A percentile compares a stretch with the other conserved stretches of the same genome.
Conservation (phyloP, 23 tunicate genomes). For the Trididemnum miniatum region DNA sequence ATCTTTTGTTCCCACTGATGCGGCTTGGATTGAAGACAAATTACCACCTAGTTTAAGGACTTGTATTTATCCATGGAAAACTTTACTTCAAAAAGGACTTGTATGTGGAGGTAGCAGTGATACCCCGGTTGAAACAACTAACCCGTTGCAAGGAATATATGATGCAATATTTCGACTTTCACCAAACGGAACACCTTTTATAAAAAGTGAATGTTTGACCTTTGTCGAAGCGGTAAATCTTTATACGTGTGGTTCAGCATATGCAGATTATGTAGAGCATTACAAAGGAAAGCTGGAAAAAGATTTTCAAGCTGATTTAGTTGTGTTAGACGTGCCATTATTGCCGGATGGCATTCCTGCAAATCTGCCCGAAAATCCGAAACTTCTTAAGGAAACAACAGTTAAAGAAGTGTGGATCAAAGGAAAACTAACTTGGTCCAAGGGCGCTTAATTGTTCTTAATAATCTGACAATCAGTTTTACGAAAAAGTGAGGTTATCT, state of each 20-base stretch:
- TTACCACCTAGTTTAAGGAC: conserved; percentile 46
- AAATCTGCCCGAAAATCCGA: conserved; percentile 65
- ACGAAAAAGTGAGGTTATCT: no score
- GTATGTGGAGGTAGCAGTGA: conserved; percentile 93
- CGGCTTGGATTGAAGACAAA: conserved; percentile 38
- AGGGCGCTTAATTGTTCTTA: no score
- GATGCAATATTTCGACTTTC: conserved; percentile 76
- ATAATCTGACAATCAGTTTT: no score
- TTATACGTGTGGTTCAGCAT: conserved; percentile 82
- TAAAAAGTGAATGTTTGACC: conserved; percentile 57
- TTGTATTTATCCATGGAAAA: conserved; percentile 81
- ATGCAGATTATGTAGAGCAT: conserved; percentile 62
- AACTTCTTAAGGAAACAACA: conserved; percentile 36
- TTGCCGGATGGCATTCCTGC: conserved; percentile 36
- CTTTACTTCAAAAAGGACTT: conserved; percentile 64
- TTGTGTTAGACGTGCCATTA: conserved; percentile 59
- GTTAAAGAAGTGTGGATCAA: conserved; percentile 71
- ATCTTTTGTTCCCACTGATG: conserved; percentile 70
- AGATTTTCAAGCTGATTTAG: conserved; percentile 79
- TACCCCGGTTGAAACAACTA: conserved; percentile 66
- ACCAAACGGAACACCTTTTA: conserved; percentile 47
- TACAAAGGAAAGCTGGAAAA: conserved; percentile 55
- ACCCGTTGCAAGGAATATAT: conserved; percentile 77
- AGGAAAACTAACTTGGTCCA: conserved; percentile 27
- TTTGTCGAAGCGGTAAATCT: conserved; percentile 80